phyloP scores from a whole-genome alignment of 1,140 invertebrate genomes.

The Cepaea nemoralis region DNA sequence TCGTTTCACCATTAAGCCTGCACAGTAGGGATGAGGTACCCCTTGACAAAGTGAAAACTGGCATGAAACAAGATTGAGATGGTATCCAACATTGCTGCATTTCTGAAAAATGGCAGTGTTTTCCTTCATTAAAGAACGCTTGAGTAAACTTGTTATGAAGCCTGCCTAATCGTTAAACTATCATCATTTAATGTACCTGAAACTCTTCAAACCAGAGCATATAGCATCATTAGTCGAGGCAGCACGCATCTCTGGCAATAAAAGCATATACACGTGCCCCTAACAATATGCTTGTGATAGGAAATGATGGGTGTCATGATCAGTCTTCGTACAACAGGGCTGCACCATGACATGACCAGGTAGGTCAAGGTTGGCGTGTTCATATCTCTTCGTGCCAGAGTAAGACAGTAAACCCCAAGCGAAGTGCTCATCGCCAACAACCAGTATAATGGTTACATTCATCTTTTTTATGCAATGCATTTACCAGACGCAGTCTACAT shows the following conservation, averaged over 20 bases:
- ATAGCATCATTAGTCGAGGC: neutral
- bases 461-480: no score
- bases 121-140: conserved; percentile 5
- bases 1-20: neutral
- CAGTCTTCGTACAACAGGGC: neutral
- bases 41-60: neutral
- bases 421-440: neutral
- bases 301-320: conserved; percentile 1
- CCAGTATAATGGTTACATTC: neutral
- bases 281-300: neutral
- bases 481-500: no score
- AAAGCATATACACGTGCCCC: neutral
- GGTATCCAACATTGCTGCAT: neutral
- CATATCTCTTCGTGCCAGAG: neutral
- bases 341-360: conserved; percentile 1
- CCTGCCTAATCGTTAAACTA: conserved; percentile 5
- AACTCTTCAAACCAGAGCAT: neutral
- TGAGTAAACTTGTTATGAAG: neutral
- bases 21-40: neutral
- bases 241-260: conserved; percentile 6
- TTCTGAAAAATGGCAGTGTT: conserved; percentile 1
- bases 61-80: neutral
- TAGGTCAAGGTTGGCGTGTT: conserved; percentile 11
- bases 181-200: conserved; percentile 7
- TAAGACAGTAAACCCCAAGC: neutral